Conservation (phyloP, 1,140 invertebrate genomes). For the Mesaphorura yosii region DNA sequence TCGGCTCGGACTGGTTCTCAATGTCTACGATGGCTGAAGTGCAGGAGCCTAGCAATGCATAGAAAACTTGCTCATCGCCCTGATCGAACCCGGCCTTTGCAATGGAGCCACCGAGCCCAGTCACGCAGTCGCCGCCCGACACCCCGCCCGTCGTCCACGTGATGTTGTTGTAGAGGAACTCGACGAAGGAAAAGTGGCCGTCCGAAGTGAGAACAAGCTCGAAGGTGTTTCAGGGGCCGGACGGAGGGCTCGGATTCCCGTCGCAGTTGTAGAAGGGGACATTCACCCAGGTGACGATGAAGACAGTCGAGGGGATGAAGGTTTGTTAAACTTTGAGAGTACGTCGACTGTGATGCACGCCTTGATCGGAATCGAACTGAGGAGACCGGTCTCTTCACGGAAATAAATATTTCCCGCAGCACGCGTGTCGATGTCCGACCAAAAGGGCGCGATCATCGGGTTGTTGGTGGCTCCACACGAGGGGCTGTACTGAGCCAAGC, state of each 20-base stretch:
- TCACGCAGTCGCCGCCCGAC: conserved; percentile 30
- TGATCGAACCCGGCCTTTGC: conserved; percentile 21
- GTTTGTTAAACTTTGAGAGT: background rate
- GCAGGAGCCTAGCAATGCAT: conserved; percentile 9
- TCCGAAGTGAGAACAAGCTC: conserved; percentile 34
- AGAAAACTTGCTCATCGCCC: conserved; percentile 10
- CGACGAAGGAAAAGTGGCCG: conserved; percentile 33
- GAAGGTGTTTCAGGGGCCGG: conserved; percentile 33
- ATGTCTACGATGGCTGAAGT: conserved; percentile 5
- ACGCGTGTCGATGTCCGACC: conserved; percentile 4
- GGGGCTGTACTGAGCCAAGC: too few species aligned
- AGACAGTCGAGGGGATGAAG: conserved; percentile 4
- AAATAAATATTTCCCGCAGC: conserved; percentile 1
- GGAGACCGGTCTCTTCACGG: background rate
- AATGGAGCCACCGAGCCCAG: conserved; percentile 9
- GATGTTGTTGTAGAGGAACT: conserved; percentile 35
- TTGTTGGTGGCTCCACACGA: background rate
- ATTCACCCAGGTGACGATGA: conserved; percentile 15
- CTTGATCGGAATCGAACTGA: too few species aligned
- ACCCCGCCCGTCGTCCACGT: conserved; percentile 35
- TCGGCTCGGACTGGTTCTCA: conserved; percentile 5
- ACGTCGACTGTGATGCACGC: background rate
- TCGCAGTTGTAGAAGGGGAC: conserved; percentile 15
- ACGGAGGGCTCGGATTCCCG: background rate
- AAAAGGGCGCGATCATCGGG: conserved; percentile 12